phyloP scores from a whole-genome alignment of 2,113 vertebrate genomes.

The Chrysemys picta region DNA sequence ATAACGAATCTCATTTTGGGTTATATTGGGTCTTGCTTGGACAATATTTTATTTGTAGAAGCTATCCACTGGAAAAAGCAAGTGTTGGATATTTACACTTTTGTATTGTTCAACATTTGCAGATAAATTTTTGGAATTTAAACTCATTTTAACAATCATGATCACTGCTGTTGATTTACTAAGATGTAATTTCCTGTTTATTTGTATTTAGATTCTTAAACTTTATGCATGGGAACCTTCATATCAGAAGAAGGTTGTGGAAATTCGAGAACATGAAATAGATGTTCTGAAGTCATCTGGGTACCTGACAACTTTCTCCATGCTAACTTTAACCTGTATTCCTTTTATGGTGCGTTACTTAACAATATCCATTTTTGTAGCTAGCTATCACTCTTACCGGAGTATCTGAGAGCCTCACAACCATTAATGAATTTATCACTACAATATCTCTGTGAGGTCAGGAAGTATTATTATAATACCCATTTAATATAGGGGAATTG shows the following conservation, averaged over 20 bases:
- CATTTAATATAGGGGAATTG: not conserved
- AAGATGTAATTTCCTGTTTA: not conserved
- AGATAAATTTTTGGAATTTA: not conserved
- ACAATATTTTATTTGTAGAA: not conserved
- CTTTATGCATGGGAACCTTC: slow-evolving; percentile 77
- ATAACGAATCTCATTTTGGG: not conserved
- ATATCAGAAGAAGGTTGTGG: slow-evolving; percentile 73
- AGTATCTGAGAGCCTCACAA: not conserved
- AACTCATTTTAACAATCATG: not conserved
- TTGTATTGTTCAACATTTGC: not conserved
- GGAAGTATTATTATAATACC: not conserved
- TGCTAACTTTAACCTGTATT: slow-evolving; percentile 74
- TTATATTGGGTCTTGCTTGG: not conserved
- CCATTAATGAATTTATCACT: not conserved
- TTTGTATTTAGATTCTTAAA: slow-evolving; percentile 71
- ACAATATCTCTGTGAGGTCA: not conserved
- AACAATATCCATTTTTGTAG: not conserved
- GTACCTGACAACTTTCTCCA: slow-evolving; percentile 74
- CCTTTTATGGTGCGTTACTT: slow-evolving; percentile 74
- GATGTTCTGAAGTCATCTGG: slow-evolving; percentile 72
- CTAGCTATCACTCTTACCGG: not conserved
- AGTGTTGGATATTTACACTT: not conserved
- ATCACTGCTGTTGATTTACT: not conserved
- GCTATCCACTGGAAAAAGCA: not conserved
- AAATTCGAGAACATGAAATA: slow-evolving; percentile 73